These are phyloP conservation scores for Montifringilla adamsi DNA, from an alignment of 2,113 vertebrate species.

Conservation along the genomic window DNA sequence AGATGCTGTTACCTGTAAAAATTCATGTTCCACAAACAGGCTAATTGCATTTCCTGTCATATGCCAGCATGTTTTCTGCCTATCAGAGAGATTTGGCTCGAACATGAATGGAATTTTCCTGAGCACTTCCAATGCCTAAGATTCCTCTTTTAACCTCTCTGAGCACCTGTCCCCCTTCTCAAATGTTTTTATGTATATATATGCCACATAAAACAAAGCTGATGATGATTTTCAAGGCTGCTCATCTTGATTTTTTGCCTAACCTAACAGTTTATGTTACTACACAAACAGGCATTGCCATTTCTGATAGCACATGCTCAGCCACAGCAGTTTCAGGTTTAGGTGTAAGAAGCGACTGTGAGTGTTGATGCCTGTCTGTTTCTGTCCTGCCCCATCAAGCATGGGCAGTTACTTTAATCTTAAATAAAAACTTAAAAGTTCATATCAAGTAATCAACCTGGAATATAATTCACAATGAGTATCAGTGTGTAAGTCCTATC, in stretches of 20 bases:
- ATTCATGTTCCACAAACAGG: accelerated
- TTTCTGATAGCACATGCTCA: background rate
- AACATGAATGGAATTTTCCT: background rate
- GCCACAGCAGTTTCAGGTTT: background rate
- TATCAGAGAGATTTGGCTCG: background rate
- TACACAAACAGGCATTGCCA: background rate
- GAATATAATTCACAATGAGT: background rate
- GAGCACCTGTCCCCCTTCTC: background rate
- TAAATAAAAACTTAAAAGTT: background rate
- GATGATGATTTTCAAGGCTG: background rate
- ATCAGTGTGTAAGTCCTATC: background rate
- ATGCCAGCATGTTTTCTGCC: background rate
- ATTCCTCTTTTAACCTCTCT: background rate
- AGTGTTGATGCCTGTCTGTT: background rate
- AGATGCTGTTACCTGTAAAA: background rate
- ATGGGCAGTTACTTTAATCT: background rate
- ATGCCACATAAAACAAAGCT: background rate
- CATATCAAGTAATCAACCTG: background rate
- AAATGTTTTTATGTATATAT: background rate
- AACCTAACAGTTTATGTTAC: background rate
- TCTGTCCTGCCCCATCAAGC: background rate
- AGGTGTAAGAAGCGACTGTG: background rate
- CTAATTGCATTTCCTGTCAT: background rate
- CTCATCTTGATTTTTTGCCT: background rate
- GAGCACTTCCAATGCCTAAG: background rate